Conservation (phyloP, 2,797 vertebrate genomes). For the Semaprochilodus insignis region DNA sequence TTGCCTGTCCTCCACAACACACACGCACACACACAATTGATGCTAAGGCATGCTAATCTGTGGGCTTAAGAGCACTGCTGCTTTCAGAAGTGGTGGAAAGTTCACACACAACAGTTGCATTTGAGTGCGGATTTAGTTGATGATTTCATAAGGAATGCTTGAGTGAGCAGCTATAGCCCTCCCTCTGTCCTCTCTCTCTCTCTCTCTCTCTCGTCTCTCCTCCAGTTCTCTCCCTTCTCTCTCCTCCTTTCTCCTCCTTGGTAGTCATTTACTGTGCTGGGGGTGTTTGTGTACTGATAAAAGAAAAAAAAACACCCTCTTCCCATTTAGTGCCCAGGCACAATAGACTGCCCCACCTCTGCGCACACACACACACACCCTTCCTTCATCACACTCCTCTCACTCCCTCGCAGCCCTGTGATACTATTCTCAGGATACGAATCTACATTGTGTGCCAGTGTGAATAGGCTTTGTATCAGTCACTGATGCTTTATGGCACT, state of each 20-base stretch:
- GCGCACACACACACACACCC: slow-evolving; percentile 36
- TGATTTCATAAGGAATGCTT: slow-evolving; percentile 77
- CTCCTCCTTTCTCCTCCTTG: background rate
- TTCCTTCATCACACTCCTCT: slow-evolving; percentile 25
- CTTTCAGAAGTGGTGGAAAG: slow-evolving; percentile 50
- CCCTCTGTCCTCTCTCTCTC: slow-evolving; percentile 1
- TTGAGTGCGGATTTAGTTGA: slow-evolving; percentile 73
- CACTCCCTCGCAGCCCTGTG: background rate
- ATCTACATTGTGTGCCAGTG: slow-evolving; percentile 18
- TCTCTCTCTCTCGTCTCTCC: background rate
- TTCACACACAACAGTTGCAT: slow-evolving; percentile 75
- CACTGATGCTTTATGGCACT: slow-evolving; percentile 32
- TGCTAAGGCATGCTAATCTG: slow-evolving; percentile 55
- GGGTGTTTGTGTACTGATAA: slow-evolving; percentile 53
- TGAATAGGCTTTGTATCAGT: slow-evolving; percentile 42
- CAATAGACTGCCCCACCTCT: slow-evolving; percentile 45
- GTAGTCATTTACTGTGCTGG: slow-evolving; percentile 56
- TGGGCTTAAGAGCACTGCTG: slow-evolving; percentile 39
- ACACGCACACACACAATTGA: slow-evolving; percentile 39
- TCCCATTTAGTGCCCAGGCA: slow-evolving; percentile 43
- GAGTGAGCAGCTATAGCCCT: slow-evolving; percentile 69
- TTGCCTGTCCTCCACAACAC: slow-evolving; percentile 64
- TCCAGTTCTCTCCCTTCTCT: background rate
- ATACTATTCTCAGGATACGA: slow-evolving; percentile 22
- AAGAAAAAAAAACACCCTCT: slow-evolving; percentile 4